These are phyloP conservation scores for Malacoraja senta DNA, from an alignment of 2,797 vertebrate genomes.

Conservation along the genomic window DNA sequence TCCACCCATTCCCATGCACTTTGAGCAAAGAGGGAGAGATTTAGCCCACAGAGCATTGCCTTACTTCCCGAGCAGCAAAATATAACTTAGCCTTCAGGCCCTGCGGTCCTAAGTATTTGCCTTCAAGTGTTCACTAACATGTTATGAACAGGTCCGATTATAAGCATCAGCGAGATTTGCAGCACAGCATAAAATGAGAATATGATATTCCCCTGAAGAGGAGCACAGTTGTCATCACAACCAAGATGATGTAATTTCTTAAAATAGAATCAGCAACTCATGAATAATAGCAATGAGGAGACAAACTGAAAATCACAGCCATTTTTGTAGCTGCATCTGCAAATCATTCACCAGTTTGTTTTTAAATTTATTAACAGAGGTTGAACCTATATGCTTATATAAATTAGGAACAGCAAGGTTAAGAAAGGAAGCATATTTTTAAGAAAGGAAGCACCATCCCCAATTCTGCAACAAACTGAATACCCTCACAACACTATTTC, in stretches of 20 bases:
- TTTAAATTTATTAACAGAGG: background rate
- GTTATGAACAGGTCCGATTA: slow-evolving; percentile 39
- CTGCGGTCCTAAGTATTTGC: slow-evolving; percentile 19
- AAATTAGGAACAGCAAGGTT: background rate
- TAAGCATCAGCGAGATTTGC: slow-evolving; percentile 50
- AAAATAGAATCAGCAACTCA: slow-evolving; percentile 74
- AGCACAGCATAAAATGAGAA: slow-evolving; percentile 56
- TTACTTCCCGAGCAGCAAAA: background rate
- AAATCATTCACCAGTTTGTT: background rate
- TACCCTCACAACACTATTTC: background rate
- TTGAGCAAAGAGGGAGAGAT: background rate
- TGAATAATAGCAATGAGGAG: slow-evolving; percentile 59
- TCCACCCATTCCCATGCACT: slow-evolving; percentile 44
- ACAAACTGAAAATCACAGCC: slow-evolving; percentile 48
- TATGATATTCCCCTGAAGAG: slow-evolving; percentile 53
- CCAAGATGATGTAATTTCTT: slow-evolving; percentile 83
- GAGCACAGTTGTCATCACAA: slow-evolving; percentile 67
- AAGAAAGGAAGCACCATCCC: background rate
- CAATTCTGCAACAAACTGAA: background rate
- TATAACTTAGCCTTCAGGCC: slow-evolving; percentile 22
- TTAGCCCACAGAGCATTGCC: no score
- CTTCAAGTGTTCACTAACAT: slow-evolving; percentile 40
- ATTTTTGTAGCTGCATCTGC: slow-evolving; percentile 40
- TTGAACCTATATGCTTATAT: background rate
- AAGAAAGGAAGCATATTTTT: background rate